Base-by-base conservation (phyloP, 2,113 vertebrate species). In the Poicephalus gulielmi region DNA sequence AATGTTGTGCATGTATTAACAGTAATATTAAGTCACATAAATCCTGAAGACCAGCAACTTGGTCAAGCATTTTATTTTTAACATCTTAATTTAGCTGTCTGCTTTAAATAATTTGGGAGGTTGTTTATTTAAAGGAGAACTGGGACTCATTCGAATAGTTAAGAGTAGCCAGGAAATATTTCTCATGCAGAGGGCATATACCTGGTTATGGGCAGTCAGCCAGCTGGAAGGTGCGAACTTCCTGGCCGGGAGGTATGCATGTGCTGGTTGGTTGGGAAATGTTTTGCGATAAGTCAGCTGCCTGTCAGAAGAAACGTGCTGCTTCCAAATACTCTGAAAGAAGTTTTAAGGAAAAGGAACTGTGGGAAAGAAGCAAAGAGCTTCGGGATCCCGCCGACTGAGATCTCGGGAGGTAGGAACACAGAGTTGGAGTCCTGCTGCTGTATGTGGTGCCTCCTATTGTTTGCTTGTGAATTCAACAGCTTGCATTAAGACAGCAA, bases 171-270 rank as follows among this genome's bases (percentile, higher is more conserved):
- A 79, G 86, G 77, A 95, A 91, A 74, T 88, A 78, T 60, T 90
- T 88, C 74, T 88, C 66, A 64, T 90, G 83, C 73, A 33, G 91
- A 94, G 69, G 92, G 94, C 88, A 93, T 88, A 44, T 92, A 86
- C 55, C 80, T 96, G 74, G 80, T 52, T 88, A 67, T 59, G 55
- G 95, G 91, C 83, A 24, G n/a, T 41, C 20, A 35, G 89, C 94
- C 95, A 96, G 81, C 47, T 92, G 89, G 80, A 95, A 95, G 83
- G 89, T 92, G 73, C 70, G 71, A 73, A 95, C 94, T 95, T 97
- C 96, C 95, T 96, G 91, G 80, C 96, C 66, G 57, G 77, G 78
- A 96, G 96, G 94, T 81, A 97, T 78, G 62, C 9, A 1, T 86
- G 86, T 0, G 0, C 81, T 79, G 69, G 84, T 94, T 94, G 60